Evolutionary conservation across 2,113 vertebrate genomes (phyloP).

Genomic region (Mionectes macconnelli): DNA sequence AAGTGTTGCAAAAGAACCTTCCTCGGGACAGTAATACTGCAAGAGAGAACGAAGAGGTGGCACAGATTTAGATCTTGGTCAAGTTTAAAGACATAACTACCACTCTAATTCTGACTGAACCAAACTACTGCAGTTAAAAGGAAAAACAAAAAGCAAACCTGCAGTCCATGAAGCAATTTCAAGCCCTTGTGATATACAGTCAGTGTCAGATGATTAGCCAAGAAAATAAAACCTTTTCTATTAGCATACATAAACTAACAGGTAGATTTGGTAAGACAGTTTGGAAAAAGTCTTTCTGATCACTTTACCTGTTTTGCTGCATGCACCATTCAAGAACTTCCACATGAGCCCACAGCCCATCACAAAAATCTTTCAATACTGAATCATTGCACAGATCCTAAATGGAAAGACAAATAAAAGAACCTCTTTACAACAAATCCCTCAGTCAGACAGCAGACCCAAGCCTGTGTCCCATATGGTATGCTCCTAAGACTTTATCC

Average conservation of each 20-base stretch:
- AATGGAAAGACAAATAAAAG: background rate
- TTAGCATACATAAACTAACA: background rate
- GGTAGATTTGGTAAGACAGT: background rate
- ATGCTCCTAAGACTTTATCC: background rate
- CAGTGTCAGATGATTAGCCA: background rate
- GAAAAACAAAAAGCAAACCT: background rate
- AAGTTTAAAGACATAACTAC: background rate
- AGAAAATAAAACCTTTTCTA: background rate
- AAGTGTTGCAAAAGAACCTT: slow-evolving; percentile 85
- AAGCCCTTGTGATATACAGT: background rate
- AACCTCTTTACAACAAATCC: background rate
- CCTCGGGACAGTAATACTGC: slow-evolving; percentile 73
- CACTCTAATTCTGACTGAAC: background rate
- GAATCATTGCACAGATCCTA: slow-evolving; percentile 78
- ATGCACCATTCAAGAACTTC: slow-evolving; percentile 91
- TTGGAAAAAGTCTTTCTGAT: background rate
- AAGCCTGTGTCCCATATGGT: background rate
- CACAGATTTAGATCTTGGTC: background rate
- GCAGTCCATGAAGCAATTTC: background rate
- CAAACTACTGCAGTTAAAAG: background rate
- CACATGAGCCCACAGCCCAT: slow-evolving; percentile 85
- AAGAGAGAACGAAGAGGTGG: slow-evolving; percentile 17
- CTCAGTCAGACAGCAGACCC: background rate
- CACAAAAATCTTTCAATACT: slow-evolving; percentile 87
- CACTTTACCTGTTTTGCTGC: slow-evolving; percentile 81